phyloP scores from a whole-genome alignment of 2,113 vertebrate genomes.

The Engraulis encrasicolus region DNA sequence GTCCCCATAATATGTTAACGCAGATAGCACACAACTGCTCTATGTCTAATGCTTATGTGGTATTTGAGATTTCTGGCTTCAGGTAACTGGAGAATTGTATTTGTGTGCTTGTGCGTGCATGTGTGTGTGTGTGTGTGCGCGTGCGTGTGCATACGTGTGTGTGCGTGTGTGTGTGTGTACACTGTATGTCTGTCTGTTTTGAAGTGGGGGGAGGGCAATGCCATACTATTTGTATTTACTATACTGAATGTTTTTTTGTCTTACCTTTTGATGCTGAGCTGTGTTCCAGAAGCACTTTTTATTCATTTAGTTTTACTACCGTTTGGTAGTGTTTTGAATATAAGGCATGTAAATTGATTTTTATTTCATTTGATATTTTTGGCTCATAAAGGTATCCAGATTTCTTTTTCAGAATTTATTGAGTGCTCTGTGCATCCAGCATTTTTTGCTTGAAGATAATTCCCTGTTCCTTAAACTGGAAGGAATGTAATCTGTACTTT shows the following conservation, averaged over 20 bases:
- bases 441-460: slow-evolving; percentile 12
- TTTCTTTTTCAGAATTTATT: neutral
- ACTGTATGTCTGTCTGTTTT: too few relatives aligned
- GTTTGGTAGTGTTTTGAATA: neutral
- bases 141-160: too few relatives aligned
- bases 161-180: too few relatives aligned
- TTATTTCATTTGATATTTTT: neutral
- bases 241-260: neutral
- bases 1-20: neutral
- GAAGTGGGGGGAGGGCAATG: neutral
- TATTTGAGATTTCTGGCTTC: neutral
- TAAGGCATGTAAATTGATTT: neutral
- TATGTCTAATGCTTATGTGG: neutral
- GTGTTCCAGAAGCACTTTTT: neutral
- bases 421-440: neutral
- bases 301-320: neutral
- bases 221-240: neutral
- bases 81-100: neutral
- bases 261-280: neutral
- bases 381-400: neutral
- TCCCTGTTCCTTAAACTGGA: slow-evolving; percentile 7
- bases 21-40: neutral
- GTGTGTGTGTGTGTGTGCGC: too few relatives aligned
- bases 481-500: neutral
- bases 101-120: too few relatives aligned